Percentiles rank a stretch among this genome's conserved stretches.
Evolutionary conservation across 2,888 invertebrate species (phyloP).

Genomic region (Phalera bucephala): DNA sequence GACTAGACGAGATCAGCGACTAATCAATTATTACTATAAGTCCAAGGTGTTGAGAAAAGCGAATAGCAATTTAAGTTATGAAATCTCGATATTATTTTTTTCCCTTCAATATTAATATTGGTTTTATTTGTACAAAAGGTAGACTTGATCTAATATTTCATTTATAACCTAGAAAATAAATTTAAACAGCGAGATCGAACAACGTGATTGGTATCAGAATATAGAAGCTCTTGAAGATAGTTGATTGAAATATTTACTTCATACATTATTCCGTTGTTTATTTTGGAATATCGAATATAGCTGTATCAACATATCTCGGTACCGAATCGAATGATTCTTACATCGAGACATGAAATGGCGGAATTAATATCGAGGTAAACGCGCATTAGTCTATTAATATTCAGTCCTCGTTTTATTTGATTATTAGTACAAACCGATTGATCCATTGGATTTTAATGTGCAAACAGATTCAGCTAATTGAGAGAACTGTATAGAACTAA

Average conservation of each 20-base stretch:
- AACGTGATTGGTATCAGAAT: not conserved
- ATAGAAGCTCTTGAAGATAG: not conserved
- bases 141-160: too few species aligned
- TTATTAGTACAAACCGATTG: conserved; percentile 1
- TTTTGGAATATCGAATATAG: not conserved
- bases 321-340: conserved; percentile 1
- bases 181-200: too few species aligned
- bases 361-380: conserved; percentile 2
- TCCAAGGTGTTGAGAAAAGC: too few species aligned
- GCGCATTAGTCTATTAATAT: conserved; percentile 2
- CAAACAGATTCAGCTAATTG: too few species aligned
- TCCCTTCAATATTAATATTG: too few species aligned
- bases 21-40: too few species aligned
- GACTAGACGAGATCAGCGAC: too few species aligned
- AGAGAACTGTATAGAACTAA: too few species aligned
- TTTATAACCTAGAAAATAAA: too few species aligned
- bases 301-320: not conserved
- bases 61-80: too few species aligned
- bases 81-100: too few species aligned
- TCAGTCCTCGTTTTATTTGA: conserved; percentile 5
- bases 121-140: too few species aligned
- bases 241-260: not conserved
- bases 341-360: not conserved
- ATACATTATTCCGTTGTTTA: not conserved
- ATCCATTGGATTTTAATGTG: not conserved